Conservation (phyloP, 2,888 invertebrate genomes). For the Protonemura montana region DNA sequence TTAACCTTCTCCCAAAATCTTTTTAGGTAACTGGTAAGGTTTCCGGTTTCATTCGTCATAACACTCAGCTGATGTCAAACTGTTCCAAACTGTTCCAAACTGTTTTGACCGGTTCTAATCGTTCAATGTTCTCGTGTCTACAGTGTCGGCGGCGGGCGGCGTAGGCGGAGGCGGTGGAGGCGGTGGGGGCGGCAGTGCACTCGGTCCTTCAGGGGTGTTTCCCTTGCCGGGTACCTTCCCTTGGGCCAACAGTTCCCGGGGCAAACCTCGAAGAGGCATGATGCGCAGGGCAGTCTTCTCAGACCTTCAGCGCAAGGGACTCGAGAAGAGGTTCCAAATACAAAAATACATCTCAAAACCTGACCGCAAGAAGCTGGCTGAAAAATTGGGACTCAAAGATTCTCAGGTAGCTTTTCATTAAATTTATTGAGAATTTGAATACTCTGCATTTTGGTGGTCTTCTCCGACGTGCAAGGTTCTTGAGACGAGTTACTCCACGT, state of each 20-base stretch:
- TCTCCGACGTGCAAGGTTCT: no score
- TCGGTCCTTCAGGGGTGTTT: constrained; percentile 56
- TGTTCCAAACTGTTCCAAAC: no score
- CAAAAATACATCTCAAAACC: constrained; percentile 99
- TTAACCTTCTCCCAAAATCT: no score
- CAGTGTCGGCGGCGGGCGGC: constrained; percentile 46
- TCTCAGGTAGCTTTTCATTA: constrained; percentile 77
- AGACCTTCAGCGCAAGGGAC: constrained; percentile 92
- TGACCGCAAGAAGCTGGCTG: constrained; percentile 95
- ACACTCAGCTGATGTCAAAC: no score
- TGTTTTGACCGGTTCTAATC: no score
- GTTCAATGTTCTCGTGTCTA: background rate
- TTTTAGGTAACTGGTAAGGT: no score
- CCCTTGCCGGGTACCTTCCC: constrained; percentile 71
- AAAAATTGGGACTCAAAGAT: constrained; percentile 94
- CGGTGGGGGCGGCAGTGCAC: constrained; percentile 53
- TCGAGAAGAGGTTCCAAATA: constrained; percentile 94
- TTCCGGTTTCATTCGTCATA: no score
- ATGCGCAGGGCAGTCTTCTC: constrained; percentile 97
- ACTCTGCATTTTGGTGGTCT: no score
- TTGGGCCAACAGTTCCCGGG: constrained; percentile 90
- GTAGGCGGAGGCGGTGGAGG: constrained; percentile 28
- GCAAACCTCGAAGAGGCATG: constrained; percentile 95
- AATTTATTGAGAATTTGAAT: no score
- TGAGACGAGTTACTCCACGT: no score